phyloP scores from a whole-genome alignment of 2,113 vertebrate species.

The Sinocyclocheilus grahami region DNA sequence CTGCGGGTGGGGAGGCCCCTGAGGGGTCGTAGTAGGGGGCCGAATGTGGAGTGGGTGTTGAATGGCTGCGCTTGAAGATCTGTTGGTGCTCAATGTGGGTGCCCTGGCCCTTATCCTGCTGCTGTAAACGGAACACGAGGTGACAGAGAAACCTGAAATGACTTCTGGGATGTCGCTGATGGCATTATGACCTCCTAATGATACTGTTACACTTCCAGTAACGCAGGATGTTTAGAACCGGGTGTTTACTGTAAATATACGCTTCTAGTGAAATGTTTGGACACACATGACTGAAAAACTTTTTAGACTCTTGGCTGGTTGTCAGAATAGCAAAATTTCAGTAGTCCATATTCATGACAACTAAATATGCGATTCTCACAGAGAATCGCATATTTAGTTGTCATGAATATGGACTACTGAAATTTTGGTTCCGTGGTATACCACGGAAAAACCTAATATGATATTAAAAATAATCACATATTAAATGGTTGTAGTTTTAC shows the following conservation, averaged over 20 bases:
- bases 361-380: no score
- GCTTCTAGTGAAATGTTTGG: background rate
- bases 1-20: conserved; percentile 15
- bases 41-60: conserved; percentile 9
- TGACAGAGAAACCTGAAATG: background rate
- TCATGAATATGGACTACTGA: no score
- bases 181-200: background rate
- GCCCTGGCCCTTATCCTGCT: conserved; percentile 3
- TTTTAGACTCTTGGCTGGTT: background rate
- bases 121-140: background rate
- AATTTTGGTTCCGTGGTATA: no score
- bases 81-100: conserved; percentile 27
- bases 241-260: background rate
- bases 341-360: background rate
- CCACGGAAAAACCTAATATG: background rate
- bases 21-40: conserved; percentile 2
- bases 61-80: conserved; percentile 28
- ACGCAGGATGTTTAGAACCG: background rate
- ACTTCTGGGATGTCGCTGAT: background rate
- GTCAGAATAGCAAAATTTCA: background rate
- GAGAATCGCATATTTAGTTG: no score
- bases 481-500: background rate
- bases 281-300: background rate
- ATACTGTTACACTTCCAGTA: background rate
- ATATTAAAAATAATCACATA: no score